Base-by-base conservation (phyloP, 2,113 vertebrate genomes). In the Fulica atra region DNA sequence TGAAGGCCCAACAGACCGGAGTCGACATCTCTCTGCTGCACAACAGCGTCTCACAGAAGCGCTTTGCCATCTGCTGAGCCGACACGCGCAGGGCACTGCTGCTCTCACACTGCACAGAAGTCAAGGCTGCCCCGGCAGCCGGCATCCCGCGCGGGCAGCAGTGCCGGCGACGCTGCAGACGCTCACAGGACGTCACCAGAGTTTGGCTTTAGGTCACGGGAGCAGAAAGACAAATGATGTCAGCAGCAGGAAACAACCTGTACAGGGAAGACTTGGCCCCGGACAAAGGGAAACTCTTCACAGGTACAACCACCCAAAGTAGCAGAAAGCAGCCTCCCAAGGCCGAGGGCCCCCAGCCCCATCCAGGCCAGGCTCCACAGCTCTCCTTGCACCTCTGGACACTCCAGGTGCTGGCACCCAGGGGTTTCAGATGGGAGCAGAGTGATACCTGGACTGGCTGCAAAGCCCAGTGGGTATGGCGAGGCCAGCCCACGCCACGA, bases 191-290 rank as follows among this genome's bases (percentile, higher is more conserved):
- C 31, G 88, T 87, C 94, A 86, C 83, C 74, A 92, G 46, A n/a
- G 86, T 77, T 89, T 81, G 93, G 82, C 85, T 86, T 83, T 70
- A 48, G 83, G 92, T 92, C 71, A 57, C 91, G 81, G 88, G 84
- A 90, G 78, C 64, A 86, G 77, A 80, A 92, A 94, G 90, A 76
- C 89, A 92, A 64, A 77, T 72, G 60, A 76, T 28, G 15, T 57
- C 36, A 88, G 86, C 63, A n/a, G 29, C 50, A 42, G 70, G n/a
- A 86, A 96, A 88, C 72, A 80, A 48, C 84, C 53, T n/a, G n/a
- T n/a, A n/a, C 20, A n/a, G 79, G 48, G 38, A 82, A 71, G 68
- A 59, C 38, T 8, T 48, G 35, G 71, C 79, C 50, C 82, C n/a
- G 60, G 71, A 76, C 31, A 33, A 59, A 38, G 71, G n/a, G 54